A percentile compares a stretch with the other conserved stretches of the same genome.
phyloP scores from a whole-genome alignment of 1,140 invertebrate species.

The Lysiphlebus fabarum region DNA sequence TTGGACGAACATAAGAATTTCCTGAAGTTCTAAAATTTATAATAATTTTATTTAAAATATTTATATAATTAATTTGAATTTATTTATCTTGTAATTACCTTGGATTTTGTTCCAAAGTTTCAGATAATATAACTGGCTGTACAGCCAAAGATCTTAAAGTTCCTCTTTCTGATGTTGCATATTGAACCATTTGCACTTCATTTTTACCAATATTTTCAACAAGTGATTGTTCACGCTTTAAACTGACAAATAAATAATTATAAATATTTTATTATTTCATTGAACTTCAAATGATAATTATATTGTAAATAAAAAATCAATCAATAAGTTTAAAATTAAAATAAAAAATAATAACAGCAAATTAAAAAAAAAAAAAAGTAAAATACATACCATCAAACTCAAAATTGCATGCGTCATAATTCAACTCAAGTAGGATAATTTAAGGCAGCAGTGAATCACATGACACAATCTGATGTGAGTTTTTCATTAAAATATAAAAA shows the following conservation, averaged over 20 bases:
- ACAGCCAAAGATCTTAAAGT: conserved; percentile 47
- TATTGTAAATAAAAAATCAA: not conserved
- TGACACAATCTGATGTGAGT: not conserved
- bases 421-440: too few relatives aligned
- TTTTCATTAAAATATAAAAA: not conserved
- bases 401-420: not conserved
- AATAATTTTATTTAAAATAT: not conserved
- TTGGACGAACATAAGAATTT: conserved; percentile 50
- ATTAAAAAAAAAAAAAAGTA: conserved; percentile 11
- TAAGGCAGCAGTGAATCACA: too few relatives aligned
- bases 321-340: conserved; percentile 9
- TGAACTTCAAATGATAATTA: not conserved
- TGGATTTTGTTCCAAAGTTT: conserved; percentile 44
- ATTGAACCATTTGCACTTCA: conserved; percentile 54
- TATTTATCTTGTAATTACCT: conserved; percentile 34
- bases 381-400: conserved; percentile 11
- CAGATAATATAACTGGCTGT: conserved; percentile 43
- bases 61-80: not conserved
- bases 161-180: conserved; percentile 44
- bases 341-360: not conserved
- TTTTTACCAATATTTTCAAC: conserved; percentile 45
- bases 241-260: conserved; percentile 30
- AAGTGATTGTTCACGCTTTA: conserved; percentile 42
- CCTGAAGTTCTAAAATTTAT: conserved; percentile 19
- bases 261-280: conserved; percentile 4